These are phyloP conservation scores for Naja naja DNA, from an alignment of 2,113 vertebrate species.

Conservation along the genomic window DNA sequence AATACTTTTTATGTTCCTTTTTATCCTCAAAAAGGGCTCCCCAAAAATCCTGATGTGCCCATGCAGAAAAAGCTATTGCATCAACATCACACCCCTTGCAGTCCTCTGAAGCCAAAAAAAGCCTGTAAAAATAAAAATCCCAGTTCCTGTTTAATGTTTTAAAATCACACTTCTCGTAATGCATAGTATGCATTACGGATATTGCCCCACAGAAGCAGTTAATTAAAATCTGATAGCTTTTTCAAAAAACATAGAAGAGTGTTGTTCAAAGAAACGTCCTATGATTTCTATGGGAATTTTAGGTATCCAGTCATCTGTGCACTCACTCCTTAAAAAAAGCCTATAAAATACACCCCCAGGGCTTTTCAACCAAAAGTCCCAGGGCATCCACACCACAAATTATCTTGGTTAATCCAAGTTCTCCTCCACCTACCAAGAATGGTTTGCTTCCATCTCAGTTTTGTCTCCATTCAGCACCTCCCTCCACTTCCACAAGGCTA, in stretches of 20 bases:
- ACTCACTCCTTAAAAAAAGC: background rate
- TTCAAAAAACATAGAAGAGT: no score
- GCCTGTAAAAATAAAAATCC: background rate
- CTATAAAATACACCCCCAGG: background rate
- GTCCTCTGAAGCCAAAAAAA: background rate
- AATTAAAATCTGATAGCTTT: background rate
- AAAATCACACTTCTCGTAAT: background rate
- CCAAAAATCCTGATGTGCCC: background rate
- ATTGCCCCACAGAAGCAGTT: background rate
- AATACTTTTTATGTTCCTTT: background rate
- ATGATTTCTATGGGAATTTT: background rate
- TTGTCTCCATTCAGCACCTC: background rate
- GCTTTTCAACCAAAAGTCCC: background rate
- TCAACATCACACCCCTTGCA: background rate
- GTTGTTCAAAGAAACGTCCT: background rate
- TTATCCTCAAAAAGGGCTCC: background rate
- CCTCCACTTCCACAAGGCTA: background rate
- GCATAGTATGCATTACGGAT: no score
- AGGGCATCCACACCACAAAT: background rate
- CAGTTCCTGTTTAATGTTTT: background rate
- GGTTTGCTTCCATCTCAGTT: background rate
- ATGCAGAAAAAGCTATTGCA: background rate
- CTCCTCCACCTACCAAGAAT: background rate
- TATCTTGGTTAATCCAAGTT: background rate
- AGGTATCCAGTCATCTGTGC: background rate